A percentile compares a stretch with the other conserved stretches of the same genome.
These are phyloP conservation scores for Eulemur albifrons DNA, from an alignment of 2,797 vertebrate species.

Conservation along the genomic window DNA sequence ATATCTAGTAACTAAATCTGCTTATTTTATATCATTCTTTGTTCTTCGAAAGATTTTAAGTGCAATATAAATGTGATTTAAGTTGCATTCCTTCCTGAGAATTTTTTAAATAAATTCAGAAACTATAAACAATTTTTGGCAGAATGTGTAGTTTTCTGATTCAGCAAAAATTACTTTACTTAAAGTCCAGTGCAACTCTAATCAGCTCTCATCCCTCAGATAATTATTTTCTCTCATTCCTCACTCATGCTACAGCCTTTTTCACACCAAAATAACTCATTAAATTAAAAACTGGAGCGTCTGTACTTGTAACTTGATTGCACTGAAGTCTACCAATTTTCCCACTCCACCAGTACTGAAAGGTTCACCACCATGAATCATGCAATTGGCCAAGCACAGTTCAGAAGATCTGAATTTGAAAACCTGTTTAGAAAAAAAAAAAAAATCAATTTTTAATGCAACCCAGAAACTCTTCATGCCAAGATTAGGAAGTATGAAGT, in stretches of 20 bases:
- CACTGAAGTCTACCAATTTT: background rate
- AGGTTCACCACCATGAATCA: background rate
- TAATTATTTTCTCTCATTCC: conserved; percentile 30
- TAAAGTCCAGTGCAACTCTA: conserved; percentile 4
- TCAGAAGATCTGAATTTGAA: conserved; percentile 41
- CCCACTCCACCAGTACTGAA: background rate
- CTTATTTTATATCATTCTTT: conserved; percentile 5
- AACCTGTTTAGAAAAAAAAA: background rate
- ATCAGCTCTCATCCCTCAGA: background rate
- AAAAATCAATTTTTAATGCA: conserved; percentile 2
- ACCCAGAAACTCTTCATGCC: background rate
- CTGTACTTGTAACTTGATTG: background rate
- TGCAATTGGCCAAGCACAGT: background rate
- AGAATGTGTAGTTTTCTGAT: background rate
- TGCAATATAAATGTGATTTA: background rate
- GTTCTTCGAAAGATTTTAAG: background rate
- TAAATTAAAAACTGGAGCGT: background rate
- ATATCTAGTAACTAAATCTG: background rate
- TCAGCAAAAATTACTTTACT: conserved; percentile 25
- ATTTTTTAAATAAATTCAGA: conserved; percentile 22
- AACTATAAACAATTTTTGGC: conserved; percentile 2
- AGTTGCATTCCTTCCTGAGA: background rate
- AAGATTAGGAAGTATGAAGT: background rate
- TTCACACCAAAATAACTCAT: conserved; percentile 16
- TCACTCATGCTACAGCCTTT: background rate